phyloP scores from a whole-genome alignment of 2,888 invertebrate species.

The Andrena flavipes region DNA sequence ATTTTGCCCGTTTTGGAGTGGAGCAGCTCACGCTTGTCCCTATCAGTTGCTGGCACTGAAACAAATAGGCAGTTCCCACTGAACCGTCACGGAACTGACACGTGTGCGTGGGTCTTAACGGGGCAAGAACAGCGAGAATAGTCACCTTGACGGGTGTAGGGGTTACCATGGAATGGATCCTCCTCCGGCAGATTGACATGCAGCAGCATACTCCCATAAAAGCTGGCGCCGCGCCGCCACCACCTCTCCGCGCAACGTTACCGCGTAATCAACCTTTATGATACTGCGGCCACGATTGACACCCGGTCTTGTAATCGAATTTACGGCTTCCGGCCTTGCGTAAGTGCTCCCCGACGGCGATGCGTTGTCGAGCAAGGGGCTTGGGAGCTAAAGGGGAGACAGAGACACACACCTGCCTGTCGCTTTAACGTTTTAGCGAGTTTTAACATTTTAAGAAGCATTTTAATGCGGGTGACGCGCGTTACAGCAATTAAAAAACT shows the following conservation, averaged over 20 bases:
- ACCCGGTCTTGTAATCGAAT: constrained; percentile 81
- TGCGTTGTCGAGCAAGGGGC: constrained; percentile 22
- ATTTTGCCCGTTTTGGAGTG: too few species aligned
- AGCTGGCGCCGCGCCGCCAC: not conserved
- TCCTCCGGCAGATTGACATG: constrained; percentile 31
- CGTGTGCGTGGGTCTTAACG: too few species aligned
- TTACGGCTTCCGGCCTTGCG: constrained; percentile 81
- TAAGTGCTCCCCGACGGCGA: constrained; percentile 68
- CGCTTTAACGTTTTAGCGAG: constrained; percentile 1
- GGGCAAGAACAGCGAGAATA: constrained; percentile 4
- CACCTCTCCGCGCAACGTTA: constrained; percentile 42
- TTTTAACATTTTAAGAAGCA: not conserved
- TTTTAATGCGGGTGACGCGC: not conserved
- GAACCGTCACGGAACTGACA: not conserved
- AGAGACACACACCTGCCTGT: not conserved
- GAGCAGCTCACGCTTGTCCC: too few species aligned
- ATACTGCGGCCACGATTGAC: constrained; percentile 77
- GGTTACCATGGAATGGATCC: constrained; percentile 49
- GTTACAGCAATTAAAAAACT: not conserved
- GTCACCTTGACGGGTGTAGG: constrained; percentile 47
- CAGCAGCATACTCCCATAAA: constrained; percentile 62
- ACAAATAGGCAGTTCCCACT: too few species aligned
- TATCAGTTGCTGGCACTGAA: too few species aligned
- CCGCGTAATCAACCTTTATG: constrained; percentile 59
- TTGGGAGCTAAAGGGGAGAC: not conserved